Conservation (phyloP, 2,797 vertebrate species). For the Nannoperca australis region DNA sequence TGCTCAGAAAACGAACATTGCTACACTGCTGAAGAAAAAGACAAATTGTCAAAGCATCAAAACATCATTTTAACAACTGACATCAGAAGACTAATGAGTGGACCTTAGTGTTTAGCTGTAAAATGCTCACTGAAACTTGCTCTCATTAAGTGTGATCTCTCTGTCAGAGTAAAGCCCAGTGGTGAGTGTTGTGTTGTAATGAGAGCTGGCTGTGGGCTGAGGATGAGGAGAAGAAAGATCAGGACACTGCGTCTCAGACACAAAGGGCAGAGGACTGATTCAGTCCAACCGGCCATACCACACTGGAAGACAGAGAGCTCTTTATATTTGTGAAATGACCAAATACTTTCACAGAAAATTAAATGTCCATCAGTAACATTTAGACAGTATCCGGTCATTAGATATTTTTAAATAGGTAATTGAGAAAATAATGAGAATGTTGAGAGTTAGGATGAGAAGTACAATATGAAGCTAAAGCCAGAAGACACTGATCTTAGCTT, state of each 20-base stretch:
- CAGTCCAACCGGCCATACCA: constrained; percentile 8
- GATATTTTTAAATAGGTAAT: background rate
- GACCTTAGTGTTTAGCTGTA: constrained; percentile 11
- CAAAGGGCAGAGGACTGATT: constrained; percentile 54
- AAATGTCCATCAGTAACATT: background rate
- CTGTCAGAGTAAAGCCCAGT: constrained; percentile 47
- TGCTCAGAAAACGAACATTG: background rate
- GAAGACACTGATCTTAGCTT: background rate
- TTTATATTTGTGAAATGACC: background rate
- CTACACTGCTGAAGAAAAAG: background rate
- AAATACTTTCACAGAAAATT: background rate
- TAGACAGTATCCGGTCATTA: background rate
- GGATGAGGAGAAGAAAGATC: constrained; percentile 51
- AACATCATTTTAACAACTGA: constrained; percentile 5
- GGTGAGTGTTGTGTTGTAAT: constrained; percentile 58
- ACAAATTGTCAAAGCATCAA: background rate
- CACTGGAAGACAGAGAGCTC: background rate
- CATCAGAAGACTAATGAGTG: constrained; percentile 3
- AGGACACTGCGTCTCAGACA: constrained; percentile 51
- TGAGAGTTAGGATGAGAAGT: background rate
- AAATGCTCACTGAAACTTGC: constrained; percentile 39
- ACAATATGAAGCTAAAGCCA: background rate
- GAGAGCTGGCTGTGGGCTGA: constrained; percentile 60
- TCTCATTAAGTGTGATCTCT: constrained; percentile 55
- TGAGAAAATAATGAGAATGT: background rate